Evolutionary conservation across 2,888 invertebrate genomes (phyloP).

Genomic region (Tetragonisca angustula): DNA sequence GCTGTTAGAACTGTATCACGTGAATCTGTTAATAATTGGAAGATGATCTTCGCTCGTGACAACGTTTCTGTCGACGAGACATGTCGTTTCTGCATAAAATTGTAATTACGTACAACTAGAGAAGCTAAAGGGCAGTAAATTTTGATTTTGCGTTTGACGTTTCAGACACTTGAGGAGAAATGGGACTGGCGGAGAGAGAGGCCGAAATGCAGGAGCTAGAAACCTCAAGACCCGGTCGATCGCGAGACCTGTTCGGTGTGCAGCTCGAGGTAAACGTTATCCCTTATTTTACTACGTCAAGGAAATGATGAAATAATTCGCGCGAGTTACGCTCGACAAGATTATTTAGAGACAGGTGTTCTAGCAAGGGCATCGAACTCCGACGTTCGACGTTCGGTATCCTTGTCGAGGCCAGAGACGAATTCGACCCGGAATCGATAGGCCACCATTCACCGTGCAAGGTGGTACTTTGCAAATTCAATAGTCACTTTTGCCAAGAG

Average conservation of each 20-base stretch:
- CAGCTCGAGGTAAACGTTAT: constrained; percentile 86
- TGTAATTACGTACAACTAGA: not conserved
- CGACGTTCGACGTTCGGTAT: constrained; percentile 33
- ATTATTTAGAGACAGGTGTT: not conserved
- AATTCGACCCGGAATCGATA: constrained; percentile 61
- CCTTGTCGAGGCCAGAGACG: constrained; percentile 57
- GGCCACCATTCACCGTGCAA: constrained; percentile 61
- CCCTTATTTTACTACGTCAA: not conserved
- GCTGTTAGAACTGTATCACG: too few relatives aligned
- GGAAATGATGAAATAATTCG: not conserved
- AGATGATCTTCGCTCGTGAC: not conserved
- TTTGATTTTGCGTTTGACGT: not conserved
- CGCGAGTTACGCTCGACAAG: not conserved
- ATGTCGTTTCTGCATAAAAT: not conserved
- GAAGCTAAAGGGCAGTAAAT: not conserved
- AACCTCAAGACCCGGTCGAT: constrained; percentile 84
- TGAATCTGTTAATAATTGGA: too few relatives aligned
- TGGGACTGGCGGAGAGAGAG: constrained; percentile 81
- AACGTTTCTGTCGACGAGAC: not conserved
- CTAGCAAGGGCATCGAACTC: not conserved
- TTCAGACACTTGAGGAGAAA: constrained; percentile 71
- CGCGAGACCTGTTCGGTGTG: constrained; percentile 87
- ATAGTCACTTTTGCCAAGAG: constrained; percentile 68
- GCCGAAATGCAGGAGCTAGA: constrained; percentile 81
- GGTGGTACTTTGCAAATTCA: constrained; percentile 54